Percentiles rank a stretch among this genome's conserved stretches.
These are phyloP conservation scores for Cremastobaeus sp. DNA, from an alignment of 2,888 invertebrate species.

Conservation along the genomic window DNA sequence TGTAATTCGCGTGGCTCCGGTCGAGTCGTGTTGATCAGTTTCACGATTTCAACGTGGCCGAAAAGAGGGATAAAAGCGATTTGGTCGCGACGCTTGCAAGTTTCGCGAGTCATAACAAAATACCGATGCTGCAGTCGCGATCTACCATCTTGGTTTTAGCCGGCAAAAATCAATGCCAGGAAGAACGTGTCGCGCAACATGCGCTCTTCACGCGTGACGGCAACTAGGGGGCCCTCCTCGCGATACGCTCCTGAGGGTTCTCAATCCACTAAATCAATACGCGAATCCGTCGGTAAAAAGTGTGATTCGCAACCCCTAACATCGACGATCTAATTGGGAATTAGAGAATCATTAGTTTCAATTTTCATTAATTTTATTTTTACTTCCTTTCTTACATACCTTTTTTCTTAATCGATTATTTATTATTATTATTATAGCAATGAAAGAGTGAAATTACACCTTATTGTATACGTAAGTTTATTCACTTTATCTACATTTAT, in stretches of 20 bases:
- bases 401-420: too few species aligned
- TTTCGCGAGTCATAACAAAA: constrained; percentile 71
- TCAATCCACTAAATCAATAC: constrained; percentile 58
- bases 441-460: too few species aligned
- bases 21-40: constrained; percentile 44
- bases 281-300: constrained; percentile 51
- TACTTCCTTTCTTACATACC: too few species aligned
- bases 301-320: too few species aligned
- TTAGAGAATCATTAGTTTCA: too few species aligned
- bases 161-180: constrained; percentile 70
- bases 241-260: constrained; percentile 53
- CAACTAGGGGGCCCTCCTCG: constrained; percentile 36
- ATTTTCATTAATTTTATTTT: too few species aligned
- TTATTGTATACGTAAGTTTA: too few species aligned
- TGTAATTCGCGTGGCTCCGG: constrained; percentile 52
- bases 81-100: constrained; percentile 36
- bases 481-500: too few species aligned
- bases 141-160: constrained; percentile 70
- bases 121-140: constrained; percentile 69
- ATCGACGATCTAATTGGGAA: too few species aligned
- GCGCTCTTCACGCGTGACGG: constrained; percentile 68
- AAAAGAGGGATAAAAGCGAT: constrained; percentile 62
- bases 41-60: constrained; percentile 53
- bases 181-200: constrained; percentile 67
- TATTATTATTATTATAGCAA: too few species aligned